A percentile compares a stretch with the other conserved stretches of the same genome.
phyloP scores from a whole-genome alignment of 2,113 vertebrate species.

The Gymnogyps californianus region DNA sequence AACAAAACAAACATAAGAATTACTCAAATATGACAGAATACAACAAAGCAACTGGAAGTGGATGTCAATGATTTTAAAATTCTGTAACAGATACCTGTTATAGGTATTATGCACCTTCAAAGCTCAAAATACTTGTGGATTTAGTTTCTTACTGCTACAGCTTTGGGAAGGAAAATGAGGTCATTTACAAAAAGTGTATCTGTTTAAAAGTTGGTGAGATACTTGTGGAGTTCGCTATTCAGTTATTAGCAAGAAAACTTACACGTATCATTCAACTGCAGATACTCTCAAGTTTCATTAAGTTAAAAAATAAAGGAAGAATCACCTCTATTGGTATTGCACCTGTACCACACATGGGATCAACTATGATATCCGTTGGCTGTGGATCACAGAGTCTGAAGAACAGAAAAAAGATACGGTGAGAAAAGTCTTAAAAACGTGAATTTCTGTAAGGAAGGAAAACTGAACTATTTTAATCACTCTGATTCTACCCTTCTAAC shows the following conservation, averaged over 20 bases:
- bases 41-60: not conserved
- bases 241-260: not conserved
- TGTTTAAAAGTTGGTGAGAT: not conserved
- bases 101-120: not conserved
- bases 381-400: conserved; percentile 89
- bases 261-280: not conserved
- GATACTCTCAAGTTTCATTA: not conserved
- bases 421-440: not conserved
- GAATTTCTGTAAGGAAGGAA: not conserved
- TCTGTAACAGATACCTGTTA: not conserved
- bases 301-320: not conserved
- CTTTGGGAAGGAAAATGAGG: not conserved
- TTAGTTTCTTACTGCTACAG: not conserved
- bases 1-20: not conserved
- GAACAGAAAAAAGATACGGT: not conserved
- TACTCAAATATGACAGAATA: not conserved
- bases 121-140: not conserved
- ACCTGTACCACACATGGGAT: conserved; percentile 98
- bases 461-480: not conserved
- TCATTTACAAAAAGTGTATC: not conserved
- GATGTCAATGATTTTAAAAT: not conserved
- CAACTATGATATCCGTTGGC: conserved; percentile 87
- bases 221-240: not conserved
- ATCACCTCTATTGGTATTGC: conserved; percentile 96
- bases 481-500: not conserved